Base-by-base conservation (phyloP, 2,888 invertebrate genomes). In the Baronia brevicornis region DNA sequence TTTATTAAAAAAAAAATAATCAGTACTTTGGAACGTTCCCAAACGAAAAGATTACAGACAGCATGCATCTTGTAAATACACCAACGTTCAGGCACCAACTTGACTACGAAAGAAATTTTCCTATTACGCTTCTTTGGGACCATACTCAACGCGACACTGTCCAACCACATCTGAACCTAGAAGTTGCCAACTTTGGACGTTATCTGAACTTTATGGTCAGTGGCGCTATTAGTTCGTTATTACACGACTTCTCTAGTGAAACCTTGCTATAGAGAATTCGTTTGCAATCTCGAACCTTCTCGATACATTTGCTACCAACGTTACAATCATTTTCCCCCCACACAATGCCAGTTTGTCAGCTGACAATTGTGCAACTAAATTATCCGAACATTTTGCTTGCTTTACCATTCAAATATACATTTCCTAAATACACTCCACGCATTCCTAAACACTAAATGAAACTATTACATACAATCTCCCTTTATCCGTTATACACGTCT, bases 11-110 rank as follows among this genome's bases (percentile, higher is more conserved):
- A 67, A 60, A 59, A 65, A 62, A 69, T 70, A 79, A 80, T 84
- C 84, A 84, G 84, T 84, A 75, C 84, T 63, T 75, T 77, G 80
- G 77, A 78, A 67, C 59, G 52, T 50, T 54, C 75, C 73, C 75
- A 73, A 67, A 59, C 60, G 54, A 60, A 65, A 64, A 58, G 54
- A 57, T 60, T 53, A 47, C 28, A 48, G 45, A 43, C 43, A 60
- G 61, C 61, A 54, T 59, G 63, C 64, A 58, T 56, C 58, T 55
- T 51, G 59, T 49, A 41, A 51, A 57, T 60, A 54, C 54, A 48
- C 57, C 63, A 51, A 60, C 80, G 51, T 54, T 68, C 82, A 82
- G 82, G 80, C 82, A 78, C 82, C 82, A 80, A 73, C 82, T 66
- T 68, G 64, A 72, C 79, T 82, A 75, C 63, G 55, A 61, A 57